These are phyloP conservation scores for Pseudocheirus occidentalis DNA, from an alignment of 2,797 vertebrate genomes.

Conservation along the genomic window DNA sequence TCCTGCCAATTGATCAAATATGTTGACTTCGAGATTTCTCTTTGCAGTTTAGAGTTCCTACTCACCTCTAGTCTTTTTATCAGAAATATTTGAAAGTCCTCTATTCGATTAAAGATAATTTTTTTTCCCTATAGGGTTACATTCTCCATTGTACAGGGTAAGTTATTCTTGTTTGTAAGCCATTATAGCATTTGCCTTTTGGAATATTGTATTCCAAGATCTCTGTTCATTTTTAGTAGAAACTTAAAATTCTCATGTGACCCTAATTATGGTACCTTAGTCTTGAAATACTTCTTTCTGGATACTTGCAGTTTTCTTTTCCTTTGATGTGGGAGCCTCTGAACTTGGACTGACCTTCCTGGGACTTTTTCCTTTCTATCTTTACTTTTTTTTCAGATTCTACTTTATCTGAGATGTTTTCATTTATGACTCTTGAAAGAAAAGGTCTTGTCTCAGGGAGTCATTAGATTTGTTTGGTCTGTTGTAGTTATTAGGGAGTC, in stretches of 20 bases:
- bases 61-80: not conserved
- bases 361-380: not conserved
- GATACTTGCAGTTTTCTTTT: not conserved
- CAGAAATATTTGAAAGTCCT: not conserved
- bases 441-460: not conserved
- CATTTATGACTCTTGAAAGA: not conserved
- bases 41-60: not conserved
- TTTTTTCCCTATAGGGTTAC: not conserved
- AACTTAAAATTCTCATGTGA: not conserved
- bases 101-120: not conserved
- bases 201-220: not conserved
- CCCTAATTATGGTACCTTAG: too few relatives aligned
- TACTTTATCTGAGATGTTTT: not conserved
- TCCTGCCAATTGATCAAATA: not conserved
- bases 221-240: not conserved
- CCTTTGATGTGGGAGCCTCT: not conserved
- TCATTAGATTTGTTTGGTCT: not conserved
- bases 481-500: not conserved
- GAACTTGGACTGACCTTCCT: not conserved
- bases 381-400: not conserved
- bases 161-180: not conserved
- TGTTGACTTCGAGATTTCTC: not conserved
- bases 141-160: not conserved
- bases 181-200: not conserved
- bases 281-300: too few relatives aligned